These are phyloP conservation scores for Pristionchus mayeri DNA, from an alignment of 2,888 invertebrate species.

Conservation along the genomic window DNA sequence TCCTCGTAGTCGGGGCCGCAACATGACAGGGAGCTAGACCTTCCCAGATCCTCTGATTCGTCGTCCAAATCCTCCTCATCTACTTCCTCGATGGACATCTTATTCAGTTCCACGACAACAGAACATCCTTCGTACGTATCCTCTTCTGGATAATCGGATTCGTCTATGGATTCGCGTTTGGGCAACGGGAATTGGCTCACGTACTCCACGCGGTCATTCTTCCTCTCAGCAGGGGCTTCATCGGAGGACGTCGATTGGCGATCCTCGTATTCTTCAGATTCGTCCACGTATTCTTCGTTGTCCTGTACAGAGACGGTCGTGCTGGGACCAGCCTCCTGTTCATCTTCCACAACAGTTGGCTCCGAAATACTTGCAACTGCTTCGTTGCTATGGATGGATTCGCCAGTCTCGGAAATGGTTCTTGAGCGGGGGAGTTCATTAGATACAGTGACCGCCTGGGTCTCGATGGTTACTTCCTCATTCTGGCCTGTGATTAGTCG, in stretches of 20 bases:
- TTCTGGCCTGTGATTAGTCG: conserved; percentile 41
- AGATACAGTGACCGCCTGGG: conserved; percentile 29
- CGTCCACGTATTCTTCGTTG: not conserved
- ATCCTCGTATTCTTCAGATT: conserved; percentile 20
- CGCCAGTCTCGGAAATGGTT: not conserved
- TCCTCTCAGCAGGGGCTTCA: not conserved
- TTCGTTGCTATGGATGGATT: conserved; percentile 13
- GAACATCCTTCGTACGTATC: conserved; percentile 40
- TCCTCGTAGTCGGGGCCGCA: conserved; percentile 19
- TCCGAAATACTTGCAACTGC: not conserved
- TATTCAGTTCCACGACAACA: not conserved
- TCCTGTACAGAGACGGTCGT: conserved; percentile 1
- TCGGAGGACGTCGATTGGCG: not conserved
- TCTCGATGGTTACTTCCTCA: conserved; percentile 21
- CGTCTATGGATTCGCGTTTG: not conserved
- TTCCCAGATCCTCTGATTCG: conserved; percentile 41
- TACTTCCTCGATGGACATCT: conserved; percentile 6
- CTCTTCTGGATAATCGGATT: not conserved
- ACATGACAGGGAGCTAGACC: conserved; percentile 33
- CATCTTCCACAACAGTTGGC: conserved; percentile 23
- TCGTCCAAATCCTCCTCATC: conserved; percentile 12
- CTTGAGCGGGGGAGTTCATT: not conserved
- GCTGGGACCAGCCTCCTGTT: conserved; percentile 40
- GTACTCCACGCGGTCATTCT: not conserved
- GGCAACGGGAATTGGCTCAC: conserved; percentile 12